Evolutionary conservation across 1,140 invertebrate species (phyloP), one percentile per base, ranked within the genome.

Genomic region (Eueides isabella): DNA sequence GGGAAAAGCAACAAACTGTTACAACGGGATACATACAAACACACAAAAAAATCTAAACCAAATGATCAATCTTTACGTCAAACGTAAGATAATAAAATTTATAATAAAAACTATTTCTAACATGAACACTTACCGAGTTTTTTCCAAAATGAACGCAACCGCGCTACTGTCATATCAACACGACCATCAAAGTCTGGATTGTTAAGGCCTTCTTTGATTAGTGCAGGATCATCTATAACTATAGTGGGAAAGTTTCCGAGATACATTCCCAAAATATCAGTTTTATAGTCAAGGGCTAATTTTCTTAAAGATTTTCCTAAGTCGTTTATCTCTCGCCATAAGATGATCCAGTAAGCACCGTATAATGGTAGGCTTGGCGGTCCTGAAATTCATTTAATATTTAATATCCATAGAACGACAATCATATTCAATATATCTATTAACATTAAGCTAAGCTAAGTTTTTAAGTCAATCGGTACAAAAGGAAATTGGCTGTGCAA

Each of bases 151-250:
- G 84, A 85, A 62, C 91, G 76, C n/a, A 91, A 72, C 33, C 89
- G 82, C 30, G 80, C 80, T 2, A 92, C 29, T 30, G 92, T 83
- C 6, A 85, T 85, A 73, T 92, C 87, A 61, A 90, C 79, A 12
- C 93, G 79, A 2, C 90, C 92, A 65, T 88, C 87, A 55, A 93
- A 90, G 63, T 92, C 92, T 30, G 92, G 87, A 5, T 85, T 76
- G n/a, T 80, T 79, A 0, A 93, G 80, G 35, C 88, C 83, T 74
- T 93, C 90, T 67, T 89, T 93, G 0, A 92, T 84, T 5, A 90
- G 74, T 14, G 78, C 80, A 0, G 89, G 80, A 41, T 92, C 90
- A 23, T 90, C 86, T 5, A 92, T 75, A 0, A 93, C 74, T 1
- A 94, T 73, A 3, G 84, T 64, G 0, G 85, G 80, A 7, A 83